Evolutionary conservation across 2,113 vertebrate genomes (phyloP).

Genomic region (Uropsilus gracilis): DNA sequence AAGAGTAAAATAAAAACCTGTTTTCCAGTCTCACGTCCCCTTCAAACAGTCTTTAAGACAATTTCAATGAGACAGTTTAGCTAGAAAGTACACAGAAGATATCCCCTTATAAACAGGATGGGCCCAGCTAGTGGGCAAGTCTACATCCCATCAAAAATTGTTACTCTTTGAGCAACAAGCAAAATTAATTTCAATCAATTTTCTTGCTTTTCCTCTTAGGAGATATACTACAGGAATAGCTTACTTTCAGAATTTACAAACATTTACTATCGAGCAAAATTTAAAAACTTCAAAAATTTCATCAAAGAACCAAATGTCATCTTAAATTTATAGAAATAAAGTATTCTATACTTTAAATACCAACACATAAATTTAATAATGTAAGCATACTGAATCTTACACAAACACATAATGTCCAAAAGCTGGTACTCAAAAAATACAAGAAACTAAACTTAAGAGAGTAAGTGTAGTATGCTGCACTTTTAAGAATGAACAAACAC

Average conservation of each 20-base stretch:
- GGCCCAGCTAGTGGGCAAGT: neutral
- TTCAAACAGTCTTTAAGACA: constrained; percentile 53
- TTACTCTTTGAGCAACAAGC: neutral
- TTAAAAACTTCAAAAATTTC: constrained; percentile 45
- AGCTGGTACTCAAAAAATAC: constrained; percentile 48
- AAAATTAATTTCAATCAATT: constrained; percentile 58
- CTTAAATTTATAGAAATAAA: constrained; percentile 14
- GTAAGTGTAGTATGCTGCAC: constrained; percentile 23
- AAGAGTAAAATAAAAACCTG: neutral
- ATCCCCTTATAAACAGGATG: neutral
- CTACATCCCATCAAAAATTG: neutral
- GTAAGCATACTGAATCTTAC: constrained; percentile 45
- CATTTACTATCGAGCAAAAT: constrained; percentile 43
- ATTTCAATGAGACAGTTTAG: constrained; percentile 36
- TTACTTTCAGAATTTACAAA: constrained; percentile 48
- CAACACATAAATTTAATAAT: constrained; percentile 34
- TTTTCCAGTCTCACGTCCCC: neutral
- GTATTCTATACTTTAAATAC: constrained; percentile 42
- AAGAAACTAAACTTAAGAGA: constrained; percentile 46
- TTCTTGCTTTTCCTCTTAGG: constrained; percentile 39
- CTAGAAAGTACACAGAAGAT: neutral
- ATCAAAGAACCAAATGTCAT: constrained; percentile 20
- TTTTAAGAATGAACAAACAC: constrained; percentile 41
- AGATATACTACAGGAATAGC: constrained; percentile 20
- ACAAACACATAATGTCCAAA: constrained; percentile 38